Evolutionary conservation across 2,888 invertebrate genomes (phyloP), one percentile per base, ranked within the genome.

Genomic region (Brachyptera risi): DNA sequence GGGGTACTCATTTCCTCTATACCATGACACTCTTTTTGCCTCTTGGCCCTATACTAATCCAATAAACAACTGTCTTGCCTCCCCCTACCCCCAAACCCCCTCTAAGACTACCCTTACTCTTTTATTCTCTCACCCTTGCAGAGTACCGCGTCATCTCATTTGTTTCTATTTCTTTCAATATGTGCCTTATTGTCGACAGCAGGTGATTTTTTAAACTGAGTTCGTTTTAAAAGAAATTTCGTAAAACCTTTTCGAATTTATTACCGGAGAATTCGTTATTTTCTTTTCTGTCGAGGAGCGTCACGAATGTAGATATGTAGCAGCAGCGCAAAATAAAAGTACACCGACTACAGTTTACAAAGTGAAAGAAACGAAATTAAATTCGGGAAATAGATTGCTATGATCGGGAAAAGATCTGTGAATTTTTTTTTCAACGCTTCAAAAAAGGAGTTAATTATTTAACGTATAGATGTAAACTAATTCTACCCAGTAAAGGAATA

Each of bases 91-190:
- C 23, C 56, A 13, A n/a, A 11, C 35, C 31, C 7, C 21, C 15
- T 37, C 26, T 13, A n/a, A n/a, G n/a, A n/a, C n/a, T n/a, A 2
- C 54, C 19, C 21, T 13, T 31, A 15, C 54, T 31, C 24, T 23
- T 47, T 47, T 57, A 11, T 35, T 58, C 7, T 24, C 40, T 19
- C 50, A 40, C 58, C 40, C 54, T 54, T 37, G 4, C 17, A 24
- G 19, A n/a, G 47, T 42, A n/a, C n/a, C n/a, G n/a, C n/a, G 31
- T 21, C 17, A 19, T 19, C 54, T 54, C 58, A 58, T 58, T 58
- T 58, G 58, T 54, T 54, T 38, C 60, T 42, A 56, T 60, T 54
- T 60, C 60, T 60, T 60, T 60, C 56, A 56, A 60, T 60, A 60
- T 40, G 38, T 35, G 2, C 17, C n/a, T 31, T 44, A 44, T 11